Percentiles rank a stretch among this genome's conserved stretches.
These are phyloP conservation scores for Neoarius graeffei DNA, from an alignment of 2,113 vertebrate species.

Conservation along the genomic window DNA sequence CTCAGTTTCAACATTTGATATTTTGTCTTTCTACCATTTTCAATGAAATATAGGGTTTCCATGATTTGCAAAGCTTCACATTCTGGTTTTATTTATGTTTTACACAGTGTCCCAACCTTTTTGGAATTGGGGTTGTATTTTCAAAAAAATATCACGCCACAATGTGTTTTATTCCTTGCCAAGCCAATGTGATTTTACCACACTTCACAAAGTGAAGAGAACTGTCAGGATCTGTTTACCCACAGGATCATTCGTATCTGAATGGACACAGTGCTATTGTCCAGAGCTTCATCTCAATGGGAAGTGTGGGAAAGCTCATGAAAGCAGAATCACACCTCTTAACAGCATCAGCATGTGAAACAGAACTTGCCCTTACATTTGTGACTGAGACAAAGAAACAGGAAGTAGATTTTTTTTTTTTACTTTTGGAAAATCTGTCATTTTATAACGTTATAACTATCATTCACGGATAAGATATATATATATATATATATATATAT, in stretches of 20 bases:
- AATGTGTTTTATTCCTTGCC: neutral
- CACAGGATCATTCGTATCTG: slow-evolving; percentile 64
- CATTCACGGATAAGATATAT: neutral
- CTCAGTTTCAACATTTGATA: no score
- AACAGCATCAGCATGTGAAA: slow-evolving; percentile 32
- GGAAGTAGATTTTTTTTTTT: neutral
- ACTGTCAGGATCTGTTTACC: neutral
- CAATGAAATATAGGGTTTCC: no score
- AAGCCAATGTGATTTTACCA: neutral
- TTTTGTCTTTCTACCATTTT: no score
- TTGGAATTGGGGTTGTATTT: no score
- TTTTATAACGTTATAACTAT: neutral
- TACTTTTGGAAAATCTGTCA: neutral
- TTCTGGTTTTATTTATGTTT: no score
- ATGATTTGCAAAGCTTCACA: no score
- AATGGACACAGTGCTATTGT: slow-evolving; percentile 75
- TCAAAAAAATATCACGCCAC: no score
- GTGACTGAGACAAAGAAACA: neutral
- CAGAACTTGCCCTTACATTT: neutral
- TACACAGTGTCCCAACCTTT: no score
- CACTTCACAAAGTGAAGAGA: neutral
- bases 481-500: no score
- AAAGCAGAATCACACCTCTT: slow-evolving; percentile 64
- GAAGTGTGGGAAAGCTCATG: slow-evolving; percentile 71
- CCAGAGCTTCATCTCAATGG: slow-evolving; percentile 52